A percentile compares a stretch with the other conserved stretches of the same genome.
Conservation (phyloP, 2,888 invertebrate genomes). For the Tipula unca region DNA sequence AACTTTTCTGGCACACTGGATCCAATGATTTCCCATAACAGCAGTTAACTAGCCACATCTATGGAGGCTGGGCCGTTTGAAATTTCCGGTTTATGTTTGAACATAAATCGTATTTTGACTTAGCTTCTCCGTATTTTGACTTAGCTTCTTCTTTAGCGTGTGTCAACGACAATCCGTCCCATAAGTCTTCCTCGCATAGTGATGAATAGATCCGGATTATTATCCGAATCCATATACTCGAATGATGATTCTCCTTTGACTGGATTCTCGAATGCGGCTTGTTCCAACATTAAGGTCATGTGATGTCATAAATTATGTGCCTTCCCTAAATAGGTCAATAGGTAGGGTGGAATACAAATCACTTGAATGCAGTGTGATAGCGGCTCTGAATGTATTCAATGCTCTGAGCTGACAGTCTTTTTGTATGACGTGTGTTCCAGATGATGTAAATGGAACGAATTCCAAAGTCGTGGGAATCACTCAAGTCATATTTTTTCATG, state of each 20-base stretch:
- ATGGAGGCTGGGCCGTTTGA: conserved; percentile 63
- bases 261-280: conserved; percentile 65
- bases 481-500: conserved; percentile 83
- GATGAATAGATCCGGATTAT: conserved; percentile 56
- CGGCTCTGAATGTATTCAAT: conserved; percentile 87
- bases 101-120: conserved; percentile 78
- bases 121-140: conserved; percentile 88
- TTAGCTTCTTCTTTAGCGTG: conserved; percentile 87
- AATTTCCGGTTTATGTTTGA: conserved; percentile 76
- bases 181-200: conserved; percentile 91
- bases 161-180: conserved; percentile 92
- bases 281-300: conserved; percentile 83
- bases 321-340: conserved; percentile 86
- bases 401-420: conserved; percentile 90
- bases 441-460: conserved; percentile 83
- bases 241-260: conserved; percentile 32
- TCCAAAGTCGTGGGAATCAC: conserved; percentile 85
- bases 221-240: conserved; percentile 31
- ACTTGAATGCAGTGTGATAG: conserved; percentile 77
- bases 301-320: conserved; percentile 96
- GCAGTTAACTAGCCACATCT: conserved; percentile 66
- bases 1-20: conserved; percentile 84
- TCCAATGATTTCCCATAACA: conserved; percentile 82
- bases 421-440: conserved; percentile 87
- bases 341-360: conserved; percentile 71